These are phyloP conservation scores for Baronia brevicornis DNA, from an alignment of 2,888 invertebrate species.

Conservation along the genomic window DNA sequence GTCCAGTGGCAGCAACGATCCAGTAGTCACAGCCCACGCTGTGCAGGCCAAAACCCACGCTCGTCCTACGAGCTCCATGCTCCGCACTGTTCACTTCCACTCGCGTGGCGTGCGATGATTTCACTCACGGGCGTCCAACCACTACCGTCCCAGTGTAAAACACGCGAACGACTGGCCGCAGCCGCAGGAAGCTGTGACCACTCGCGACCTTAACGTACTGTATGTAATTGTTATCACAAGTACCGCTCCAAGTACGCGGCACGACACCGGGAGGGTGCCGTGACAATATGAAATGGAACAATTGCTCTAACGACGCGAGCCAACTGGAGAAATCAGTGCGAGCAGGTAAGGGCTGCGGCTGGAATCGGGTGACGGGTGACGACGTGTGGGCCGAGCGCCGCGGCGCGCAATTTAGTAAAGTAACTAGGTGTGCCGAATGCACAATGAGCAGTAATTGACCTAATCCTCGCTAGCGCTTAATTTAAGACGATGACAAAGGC, in stretches of 20 bases:
- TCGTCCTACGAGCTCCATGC: conserved; percentile 6
- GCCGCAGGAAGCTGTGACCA: too few relatives aligned
- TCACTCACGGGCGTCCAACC: too few relatives aligned
- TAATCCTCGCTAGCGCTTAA: conserved; percentile 8
- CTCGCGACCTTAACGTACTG: too few relatives aligned
- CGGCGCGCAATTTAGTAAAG: conserved; percentile 4
- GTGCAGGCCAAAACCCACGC: conserved; percentile 11
- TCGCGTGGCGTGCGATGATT: conserved; percentile 14
- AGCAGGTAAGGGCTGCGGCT: too few relatives aligned
- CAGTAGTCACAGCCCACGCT: conserved; percentile 21
- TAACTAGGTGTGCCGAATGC: conserved; percentile 12
- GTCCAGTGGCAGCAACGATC: conserved; percentile 54
- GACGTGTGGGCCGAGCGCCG: neutral
- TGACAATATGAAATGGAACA: too few relatives aligned
- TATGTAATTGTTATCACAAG: too few relatives aligned
- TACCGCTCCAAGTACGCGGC: too few relatives aligned
- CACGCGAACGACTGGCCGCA: too few relatives aligned
- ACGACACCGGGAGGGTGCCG: too few relatives aligned
- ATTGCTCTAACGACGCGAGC: too few relatives aligned
- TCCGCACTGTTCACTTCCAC: conserved; percentile 12
- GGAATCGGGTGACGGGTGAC: neutral
- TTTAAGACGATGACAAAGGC: conserved; percentile 6
- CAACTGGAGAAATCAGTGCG: too few relatives aligned
- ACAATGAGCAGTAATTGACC: conserved; percentile 13
- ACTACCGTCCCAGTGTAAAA: too few relatives aligned